Conservation (phyloP, 2,888 invertebrate species). For the Andricus curvator region DNA sequence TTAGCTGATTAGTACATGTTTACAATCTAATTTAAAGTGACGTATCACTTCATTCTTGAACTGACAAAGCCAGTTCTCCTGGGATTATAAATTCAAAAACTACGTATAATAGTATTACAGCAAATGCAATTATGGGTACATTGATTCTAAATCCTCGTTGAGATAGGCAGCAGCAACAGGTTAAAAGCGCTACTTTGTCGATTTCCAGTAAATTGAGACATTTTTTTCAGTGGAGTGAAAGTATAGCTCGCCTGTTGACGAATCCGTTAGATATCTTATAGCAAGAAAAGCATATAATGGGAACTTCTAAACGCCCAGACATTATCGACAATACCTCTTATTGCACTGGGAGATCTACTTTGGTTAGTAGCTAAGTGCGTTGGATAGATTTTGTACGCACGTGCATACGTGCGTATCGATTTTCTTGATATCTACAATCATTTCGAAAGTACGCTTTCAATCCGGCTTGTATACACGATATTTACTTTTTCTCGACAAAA, state of each 20-base stretch:
- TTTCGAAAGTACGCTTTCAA: slow-evolving; percentile 10
- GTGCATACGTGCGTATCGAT: slow-evolving; percentile 23
- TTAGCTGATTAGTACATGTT: not conserved
- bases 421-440: slow-evolving; percentile 10
- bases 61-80: not conserved
- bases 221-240: slow-evolving; percentile 8
- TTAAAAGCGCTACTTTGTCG: slow-evolving; percentile 4
- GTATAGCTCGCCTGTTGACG: not conserved
- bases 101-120: not conserved
- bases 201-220: slow-evolving; percentile 21
- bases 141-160: not conserved
- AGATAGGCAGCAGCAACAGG: not conserved
- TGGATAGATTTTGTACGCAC: not conserved
- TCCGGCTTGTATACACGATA: not conserved
- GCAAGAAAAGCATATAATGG: not conserved
- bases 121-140: not conserved
- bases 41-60: not conserved
- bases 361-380: not conserved
- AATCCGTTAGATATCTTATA: not conserved
- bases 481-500: slow-evolving; percentile 16
- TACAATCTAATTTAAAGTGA: slow-evolving; percentile 5
- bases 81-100: not conserved
- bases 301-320: not conserved
- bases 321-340: slow-evolving; percentile 1
- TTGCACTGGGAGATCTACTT: not conserved